phyloP scores from a whole-genome alignment of 2,797 vertebrate genomes.

The Lepus townsendii region DNA sequence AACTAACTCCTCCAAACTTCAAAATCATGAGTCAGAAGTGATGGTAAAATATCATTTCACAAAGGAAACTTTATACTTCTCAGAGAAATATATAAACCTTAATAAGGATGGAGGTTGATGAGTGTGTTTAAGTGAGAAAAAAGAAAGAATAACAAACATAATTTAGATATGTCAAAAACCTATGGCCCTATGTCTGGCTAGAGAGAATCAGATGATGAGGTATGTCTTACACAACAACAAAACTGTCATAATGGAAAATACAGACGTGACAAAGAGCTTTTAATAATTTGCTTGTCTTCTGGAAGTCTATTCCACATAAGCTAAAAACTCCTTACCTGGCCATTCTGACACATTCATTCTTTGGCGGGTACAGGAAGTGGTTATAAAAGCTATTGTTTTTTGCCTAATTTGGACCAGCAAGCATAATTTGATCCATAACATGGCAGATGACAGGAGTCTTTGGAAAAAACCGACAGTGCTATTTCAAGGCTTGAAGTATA shows the following conservation, averaged over 20 bases:
- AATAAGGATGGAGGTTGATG: neutral
- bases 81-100: neutral
- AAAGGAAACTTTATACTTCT: neutral
- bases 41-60: neutral
- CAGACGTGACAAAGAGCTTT: neutral
- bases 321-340: neutral
- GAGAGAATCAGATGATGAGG: neutral
- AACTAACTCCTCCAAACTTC: neutral
- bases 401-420: neutral
- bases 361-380: neutral
- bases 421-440: neutral
- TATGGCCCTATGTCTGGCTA: neutral
- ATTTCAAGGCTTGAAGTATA: neutral
- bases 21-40: neutral
- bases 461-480: neutral
- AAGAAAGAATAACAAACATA: neutral
- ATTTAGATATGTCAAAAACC: neutral
- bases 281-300: neutral
- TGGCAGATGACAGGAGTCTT: neutral
- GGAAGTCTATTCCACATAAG: neutral
- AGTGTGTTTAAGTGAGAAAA: conserved; percentile 28
- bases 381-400: neutral
- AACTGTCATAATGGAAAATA: neutral
- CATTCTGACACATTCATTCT: conserved; percentile 26
- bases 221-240: neutral